Evolutionary conservation across 1,140 invertebrate genomes (phyloP).

Genomic region (Penaeus chinensis): DNA sequence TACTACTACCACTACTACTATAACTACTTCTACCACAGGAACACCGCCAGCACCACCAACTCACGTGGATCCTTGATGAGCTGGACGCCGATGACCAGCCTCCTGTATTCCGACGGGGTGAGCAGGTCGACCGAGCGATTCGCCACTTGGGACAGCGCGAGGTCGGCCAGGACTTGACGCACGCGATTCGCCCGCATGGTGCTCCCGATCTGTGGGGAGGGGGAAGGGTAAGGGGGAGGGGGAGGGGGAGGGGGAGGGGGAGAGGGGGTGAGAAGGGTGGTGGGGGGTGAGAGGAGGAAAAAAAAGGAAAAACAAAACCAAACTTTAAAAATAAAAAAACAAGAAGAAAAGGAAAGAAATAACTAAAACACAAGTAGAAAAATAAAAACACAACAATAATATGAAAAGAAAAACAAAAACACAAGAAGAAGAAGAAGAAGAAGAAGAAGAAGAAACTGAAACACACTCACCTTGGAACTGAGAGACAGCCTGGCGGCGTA

Average conservation of each 20-base stretch:
- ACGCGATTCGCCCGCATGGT: slow-evolving; percentile 78
- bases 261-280: neutral
- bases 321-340: too few species aligned
- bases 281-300: slow-evolving; percentile 36
- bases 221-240: slow-evolving; percentile 60
- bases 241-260: slow-evolving; percentile 14
- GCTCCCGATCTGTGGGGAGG: slow-evolving; percentile 73
- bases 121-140: slow-evolving; percentile 83
- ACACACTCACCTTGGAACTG: slow-evolving; percentile 73
- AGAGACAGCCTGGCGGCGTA: slow-evolving; percentile 78
- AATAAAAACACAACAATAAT: too few species aligned
- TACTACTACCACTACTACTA: too few species aligned
- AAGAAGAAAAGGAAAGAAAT: too few species aligned
- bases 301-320: too few species aligned
- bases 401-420: too few species aligned
- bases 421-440: too few species aligned
- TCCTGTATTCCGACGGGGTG: slow-evolving; percentile 84
- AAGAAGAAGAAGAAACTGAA: too few species aligned
- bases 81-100: slow-evolving; percentile 87
- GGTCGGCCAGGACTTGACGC: slow-evolving; percentile 86
- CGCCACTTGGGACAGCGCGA: slow-evolving; percentile 87
- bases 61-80: slow-evolving; percentile 86
- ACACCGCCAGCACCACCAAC: neutral
- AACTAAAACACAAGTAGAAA: too few species aligned
- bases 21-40: neutral